Conservation (phyloP, 1,140 invertebrate genomes). For the Doryteuthis pealeii region DNA sequence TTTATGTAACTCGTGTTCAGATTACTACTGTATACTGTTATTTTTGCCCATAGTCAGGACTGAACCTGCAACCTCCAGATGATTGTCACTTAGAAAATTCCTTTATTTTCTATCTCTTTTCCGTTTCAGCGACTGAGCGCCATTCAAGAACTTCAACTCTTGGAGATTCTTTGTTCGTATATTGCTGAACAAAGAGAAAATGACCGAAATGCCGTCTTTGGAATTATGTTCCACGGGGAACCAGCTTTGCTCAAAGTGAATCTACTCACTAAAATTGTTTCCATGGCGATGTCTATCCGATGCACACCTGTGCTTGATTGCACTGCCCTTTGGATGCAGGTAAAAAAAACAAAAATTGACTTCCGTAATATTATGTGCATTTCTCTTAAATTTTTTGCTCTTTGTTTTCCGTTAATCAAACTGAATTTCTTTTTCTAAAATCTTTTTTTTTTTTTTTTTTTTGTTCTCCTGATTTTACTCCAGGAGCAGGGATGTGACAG, state of each 20-base stretch:
- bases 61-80: no score
- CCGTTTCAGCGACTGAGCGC: constrained; percentile 11
- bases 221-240: constrained; percentile 48
- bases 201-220: constrained; percentile 44
- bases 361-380: constrained; percentile 1
- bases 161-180: constrained; percentile 48
- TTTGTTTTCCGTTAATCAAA: no score
- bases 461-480: background rate
- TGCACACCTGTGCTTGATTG: constrained; percentile 47
- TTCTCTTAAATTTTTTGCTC: no score
- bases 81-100: no score
- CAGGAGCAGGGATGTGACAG: constrained; percentile 48
- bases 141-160: constrained; percentile 47
- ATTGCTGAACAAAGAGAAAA: constrained; percentile 41
- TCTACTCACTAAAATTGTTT: constrained; percentile 49
- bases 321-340: constrained; percentile 55
- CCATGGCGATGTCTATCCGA: constrained; percentile 49
- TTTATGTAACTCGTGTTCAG: no score
- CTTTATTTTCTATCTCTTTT: background rate
- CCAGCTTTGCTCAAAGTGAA: constrained; percentile 38
- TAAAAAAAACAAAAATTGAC: constrained; percentile 18
- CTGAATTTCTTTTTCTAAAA: no score
- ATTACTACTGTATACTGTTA: no score
- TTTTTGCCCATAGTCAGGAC: no score
- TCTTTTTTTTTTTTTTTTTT: no score